Conservation (phyloP, 2,113 vertebrate genomes). For the Neotoma lepida region DNA sequence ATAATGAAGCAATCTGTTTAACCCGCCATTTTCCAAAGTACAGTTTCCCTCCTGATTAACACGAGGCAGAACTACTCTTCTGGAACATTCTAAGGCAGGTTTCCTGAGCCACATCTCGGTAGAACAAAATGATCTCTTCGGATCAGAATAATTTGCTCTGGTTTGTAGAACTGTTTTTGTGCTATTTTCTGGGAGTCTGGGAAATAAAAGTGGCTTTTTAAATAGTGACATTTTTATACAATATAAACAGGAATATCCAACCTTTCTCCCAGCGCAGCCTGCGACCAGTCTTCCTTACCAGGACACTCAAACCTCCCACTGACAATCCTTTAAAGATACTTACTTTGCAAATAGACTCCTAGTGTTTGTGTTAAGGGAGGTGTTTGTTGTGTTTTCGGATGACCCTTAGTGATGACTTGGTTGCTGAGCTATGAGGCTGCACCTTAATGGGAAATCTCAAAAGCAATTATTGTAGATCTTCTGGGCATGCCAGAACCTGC, state of each 20-base stretch:
- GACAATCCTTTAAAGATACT: background rate
- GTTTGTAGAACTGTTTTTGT: conserved; percentile 11
- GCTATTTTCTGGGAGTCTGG: conserved; percentile 25
- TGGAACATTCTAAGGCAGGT: background rate
- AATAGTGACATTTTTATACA: conserved; percentile 32
- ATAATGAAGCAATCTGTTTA: background rate
- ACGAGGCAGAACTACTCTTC: background rate
- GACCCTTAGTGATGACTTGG: conserved; percentile 50
- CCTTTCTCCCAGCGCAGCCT: conserved; percentile 4
- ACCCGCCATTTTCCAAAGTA: background rate
- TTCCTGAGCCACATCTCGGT: conserved; percentile 28
- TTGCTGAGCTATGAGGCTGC: conserved; percentile 50
- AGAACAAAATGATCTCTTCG: background rate
- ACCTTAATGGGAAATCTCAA: conserved; percentile 52
- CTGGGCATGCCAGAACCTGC: conserved; percentile 71
- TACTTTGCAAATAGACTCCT: background rate
- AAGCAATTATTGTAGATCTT: conserved; percentile 32
- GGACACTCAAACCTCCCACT: background rate
- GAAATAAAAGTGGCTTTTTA: background rate
- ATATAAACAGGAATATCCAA: background rate
- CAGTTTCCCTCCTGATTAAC: background rate
- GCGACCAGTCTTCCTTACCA: background rate
- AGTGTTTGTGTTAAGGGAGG: conserved; percentile 59
- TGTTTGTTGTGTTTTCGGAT: conserved; percentile 68
- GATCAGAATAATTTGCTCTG: conserved; percentile 24